Percentiles rank a stretch among this genome's conserved stretches.
Conservation (phyloP, 2,888 invertebrate species). For the Sisyra terminalis region DNA sequence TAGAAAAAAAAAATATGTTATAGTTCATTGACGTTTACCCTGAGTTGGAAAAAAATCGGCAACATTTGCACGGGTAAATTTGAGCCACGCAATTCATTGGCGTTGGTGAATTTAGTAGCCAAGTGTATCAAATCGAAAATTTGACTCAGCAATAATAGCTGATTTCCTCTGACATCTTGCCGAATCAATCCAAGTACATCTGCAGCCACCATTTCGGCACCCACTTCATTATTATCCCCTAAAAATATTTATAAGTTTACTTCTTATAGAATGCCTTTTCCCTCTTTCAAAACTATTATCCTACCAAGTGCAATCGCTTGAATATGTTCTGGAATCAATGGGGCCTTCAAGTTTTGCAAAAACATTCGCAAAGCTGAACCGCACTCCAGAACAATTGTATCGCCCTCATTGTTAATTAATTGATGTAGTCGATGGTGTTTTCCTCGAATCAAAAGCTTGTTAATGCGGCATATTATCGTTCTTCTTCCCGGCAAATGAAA, state of each 20-base stretch:
- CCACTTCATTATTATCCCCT: slow-evolving; percentile 27
- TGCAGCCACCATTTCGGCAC: slow-evolving; percentile 27
- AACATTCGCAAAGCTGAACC: slow-evolving; percentile 27
- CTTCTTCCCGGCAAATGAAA: slow-evolving; percentile 19
- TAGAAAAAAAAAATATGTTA: neutral
- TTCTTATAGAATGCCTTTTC: slow-evolving; percentile 1
- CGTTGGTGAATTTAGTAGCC: slow-evolving; percentile 26
- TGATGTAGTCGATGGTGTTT: slow-evolving; percentile 6
- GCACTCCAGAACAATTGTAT: slow-evolving; percentile 20
- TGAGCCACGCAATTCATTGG: slow-evolving; percentile 29
- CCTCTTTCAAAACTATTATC: slow-evolving; percentile 4
- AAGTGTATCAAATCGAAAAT: slow-evolving; percentile 27
- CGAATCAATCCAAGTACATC: slow-evolving; percentile 30
- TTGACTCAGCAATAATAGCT: slow-evolving; percentile 23
- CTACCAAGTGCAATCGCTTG: slow-evolving; percentile 30
- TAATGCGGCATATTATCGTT: slow-evolving; percentile 15
- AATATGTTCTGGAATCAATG: slow-evolving; percentile 27
- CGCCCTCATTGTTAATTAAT: neutral
- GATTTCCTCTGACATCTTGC: slow-evolving; percentile 27
- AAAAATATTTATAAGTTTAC: slow-evolving; percentile 8
- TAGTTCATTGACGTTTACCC: slow-evolving; percentile 19
- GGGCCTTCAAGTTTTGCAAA: slow-evolving; percentile 24
- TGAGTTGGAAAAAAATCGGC: slow-evolving; percentile 29
- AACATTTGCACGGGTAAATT: slow-evolving; percentile 28
- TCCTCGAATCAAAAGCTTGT: slow-evolving; percentile 17